Evolutionary conservation across 2,888 invertebrate genomes (phyloP), one percentile per base, ranked within the genome.

Genomic region (Therioaphis trifolii): DNA sequence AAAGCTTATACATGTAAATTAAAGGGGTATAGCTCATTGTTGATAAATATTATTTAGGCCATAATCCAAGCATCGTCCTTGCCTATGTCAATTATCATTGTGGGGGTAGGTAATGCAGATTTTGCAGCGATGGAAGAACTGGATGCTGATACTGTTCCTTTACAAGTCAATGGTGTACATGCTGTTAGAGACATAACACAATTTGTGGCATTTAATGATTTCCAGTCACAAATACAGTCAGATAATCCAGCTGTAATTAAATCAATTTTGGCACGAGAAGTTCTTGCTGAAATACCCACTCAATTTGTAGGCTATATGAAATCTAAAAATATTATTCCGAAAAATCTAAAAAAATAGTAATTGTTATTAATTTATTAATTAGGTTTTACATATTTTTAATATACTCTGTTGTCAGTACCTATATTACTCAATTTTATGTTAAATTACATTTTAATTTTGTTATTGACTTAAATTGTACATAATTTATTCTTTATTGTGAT

Each of bases 71-170:
- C 92, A 5, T 90, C 91, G 5, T 86, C 86, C 27, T 88, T 91
- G 43, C 92, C 92, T 0, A 88, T 92, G 87, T 92, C 92, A 1
- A 91, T 92, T 82, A 92, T 92, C 85, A 92, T 92, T 85, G 89
- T 92, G 66, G 92, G 92, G 27, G 91, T 92, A 71, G 92, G 92
- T 46, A 89, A 90, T 86, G 92, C 91, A 69, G 91, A 91, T 86
- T 92, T 92, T 88, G 88, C 88, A 76, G 91, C 91, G n/a, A 92
- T 92, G 92, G 91, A 91, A 86, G 90, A 90, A 85, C 87, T 92
- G 72, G 92, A 92, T 88, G 90, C 90, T 43, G 92, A 92, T 88
- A 89, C 88, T 7, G 86, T 88, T 4, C 87, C 88, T 27, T 85
- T 89, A 40, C 85, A 86, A 5, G 88, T 88, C 15, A 88, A 89